These are phyloP conservation scores for Takifugu ocellatus DNA, from an alignment of 2,797 vertebrate species.

Conservation along the genomic window DNA sequence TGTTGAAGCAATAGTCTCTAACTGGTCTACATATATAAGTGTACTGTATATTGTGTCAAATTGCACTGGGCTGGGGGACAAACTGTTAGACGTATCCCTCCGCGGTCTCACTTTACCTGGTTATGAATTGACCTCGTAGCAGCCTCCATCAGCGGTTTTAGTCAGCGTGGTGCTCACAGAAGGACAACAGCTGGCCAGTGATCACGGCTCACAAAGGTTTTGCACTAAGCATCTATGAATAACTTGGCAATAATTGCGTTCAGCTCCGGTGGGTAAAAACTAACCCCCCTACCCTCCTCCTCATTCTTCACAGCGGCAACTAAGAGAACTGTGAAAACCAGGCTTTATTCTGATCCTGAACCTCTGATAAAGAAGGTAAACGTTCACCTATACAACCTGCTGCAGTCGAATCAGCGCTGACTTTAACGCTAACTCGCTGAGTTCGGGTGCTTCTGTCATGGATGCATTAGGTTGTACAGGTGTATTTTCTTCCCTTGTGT, in stretches of 20 bases:
- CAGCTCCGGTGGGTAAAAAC: constrained; percentile 6
- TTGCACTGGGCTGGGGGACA: constrained; percentile 49
- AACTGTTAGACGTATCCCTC: constrained; percentile 51
- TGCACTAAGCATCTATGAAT: constrained; percentile 59
- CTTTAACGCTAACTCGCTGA: no score
- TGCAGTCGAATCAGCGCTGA: no score
- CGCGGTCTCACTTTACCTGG: constrained; percentile 41
- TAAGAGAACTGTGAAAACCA: constrained; percentile 53
- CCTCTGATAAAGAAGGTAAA: neutral
- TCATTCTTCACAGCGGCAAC: constrained; percentile 42
- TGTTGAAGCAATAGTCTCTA: constrained; percentile 67
- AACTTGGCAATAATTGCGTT: constrained; percentile 51
- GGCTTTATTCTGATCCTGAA: neutral
- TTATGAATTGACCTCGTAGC: constrained; percentile 67
- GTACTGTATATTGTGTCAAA: constrained; percentile 72
- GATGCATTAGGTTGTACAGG: no score
- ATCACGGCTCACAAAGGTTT: constrained; percentile 50
- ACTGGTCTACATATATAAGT: constrained; percentile 64
- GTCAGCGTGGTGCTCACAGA: constrained; percentile 56
- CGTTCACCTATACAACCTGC: neutral
- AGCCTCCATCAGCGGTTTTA: constrained; percentile 53
- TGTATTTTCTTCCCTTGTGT: no score
- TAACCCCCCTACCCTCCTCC: constrained; percentile 21
- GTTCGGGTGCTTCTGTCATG: no score
- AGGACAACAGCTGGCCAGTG: constrained; percentile 43